These are phyloP conservation scores for Eumaeus atala DNA, from an alignment of 1,140 invertebrate species.

Conservation along the genomic window DNA sequence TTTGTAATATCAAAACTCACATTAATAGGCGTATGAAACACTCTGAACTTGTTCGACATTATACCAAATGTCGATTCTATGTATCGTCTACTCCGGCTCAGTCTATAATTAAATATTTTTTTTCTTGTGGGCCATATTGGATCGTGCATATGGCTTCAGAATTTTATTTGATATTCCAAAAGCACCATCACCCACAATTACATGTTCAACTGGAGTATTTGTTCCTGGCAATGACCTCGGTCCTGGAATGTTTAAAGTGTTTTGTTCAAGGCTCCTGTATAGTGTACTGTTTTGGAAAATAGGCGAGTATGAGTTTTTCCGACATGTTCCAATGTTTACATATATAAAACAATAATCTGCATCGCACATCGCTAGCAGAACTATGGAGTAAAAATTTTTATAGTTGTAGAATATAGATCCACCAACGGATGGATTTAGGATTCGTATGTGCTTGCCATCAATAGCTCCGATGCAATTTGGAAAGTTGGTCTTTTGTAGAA, in stretches of 20 bases:
- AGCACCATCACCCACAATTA: conserved; percentile 22
- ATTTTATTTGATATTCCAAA: conserved; percentile 24
- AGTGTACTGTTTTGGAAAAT: conserved; percentile 20
- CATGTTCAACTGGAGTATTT: conserved; percentile 21
- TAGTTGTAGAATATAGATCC: conserved; percentile 7
- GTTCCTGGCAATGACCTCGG: conserved; percentile 15
- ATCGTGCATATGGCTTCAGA: conserved; percentile 21
- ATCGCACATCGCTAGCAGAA: neutral
- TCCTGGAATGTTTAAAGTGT: conserved; percentile 16
- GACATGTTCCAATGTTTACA: conserved; percentile 15
- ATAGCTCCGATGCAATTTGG: too few relatives aligned
- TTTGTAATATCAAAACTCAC: conserved; percentile 12
- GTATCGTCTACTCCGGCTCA: conserved; percentile 15
- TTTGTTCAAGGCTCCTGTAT: conserved; percentile 15
- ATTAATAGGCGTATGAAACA: conserved; percentile 14
- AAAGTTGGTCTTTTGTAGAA: too few relatives aligned
- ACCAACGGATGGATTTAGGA: conserved; percentile 2
- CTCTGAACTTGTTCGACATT: conserved; percentile 16
- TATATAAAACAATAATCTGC: conserved; percentile 12
- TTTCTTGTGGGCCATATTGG: conserved; percentile 20
- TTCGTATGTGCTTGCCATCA: conserved; percentile 1
- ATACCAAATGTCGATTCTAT: conserved; percentile 17
- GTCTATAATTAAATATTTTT: conserved; percentile 21
- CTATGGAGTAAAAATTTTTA: conserved; percentile 8
- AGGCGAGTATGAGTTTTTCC: conserved; percentile 16